Evolutionary conservation across 2,888 invertebrate species (phyloP), one percentile per base, ranked within the genome.

Genomic region (Ophion ellenae): DNA sequence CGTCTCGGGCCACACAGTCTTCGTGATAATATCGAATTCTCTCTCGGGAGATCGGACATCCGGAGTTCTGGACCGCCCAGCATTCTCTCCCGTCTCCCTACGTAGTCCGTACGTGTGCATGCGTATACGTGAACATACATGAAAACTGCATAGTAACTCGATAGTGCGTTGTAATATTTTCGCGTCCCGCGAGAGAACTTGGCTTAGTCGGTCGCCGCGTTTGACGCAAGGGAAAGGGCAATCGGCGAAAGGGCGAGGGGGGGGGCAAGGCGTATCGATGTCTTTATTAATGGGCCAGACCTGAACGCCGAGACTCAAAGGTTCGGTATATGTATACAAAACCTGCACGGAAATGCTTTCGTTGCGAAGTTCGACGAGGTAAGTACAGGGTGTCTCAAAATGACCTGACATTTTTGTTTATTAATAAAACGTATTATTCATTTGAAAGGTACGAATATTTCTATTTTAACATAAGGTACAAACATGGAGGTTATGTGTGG

Each of bases 261-360:
- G 73, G 11, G 40, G 32, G 69, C 20, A 61, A 28, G 47, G 81
- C 83, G 86, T 89, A 90, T 89, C 89, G 90, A 92, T 90, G 90
- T 90, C 90, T 91, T 90, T 90, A 91, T 92, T 91, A 92, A 92
- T 90, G 91, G 91, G 89, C 88, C 88, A 80, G 82, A 63, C 80
- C 69, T 67, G 81, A 57, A 59, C 73, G 71, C 36, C 75, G 69
- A 82, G 77, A 45, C 79, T 64, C 59, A 61, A 61, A 40, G 59
- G 40, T 67, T 81, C 53, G 47, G 32, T 47, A 70, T 70, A 47
- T 47, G 57, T 70, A 66, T 79, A 79, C 59, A 64, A 64, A 32
- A 61, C 57, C 64, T 67, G 74, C 28, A 70, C 32, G 57, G n/a
- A 78, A 53, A 61, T 36, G 66, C 78, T 67, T 64, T 47, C 32